A percentile compares a stretch with the other conserved stretches of the same genome.
phyloP scores from a whole-genome alignment of 2,888 invertebrate species.

The Liopterus haemorrhoidalis region DNA sequence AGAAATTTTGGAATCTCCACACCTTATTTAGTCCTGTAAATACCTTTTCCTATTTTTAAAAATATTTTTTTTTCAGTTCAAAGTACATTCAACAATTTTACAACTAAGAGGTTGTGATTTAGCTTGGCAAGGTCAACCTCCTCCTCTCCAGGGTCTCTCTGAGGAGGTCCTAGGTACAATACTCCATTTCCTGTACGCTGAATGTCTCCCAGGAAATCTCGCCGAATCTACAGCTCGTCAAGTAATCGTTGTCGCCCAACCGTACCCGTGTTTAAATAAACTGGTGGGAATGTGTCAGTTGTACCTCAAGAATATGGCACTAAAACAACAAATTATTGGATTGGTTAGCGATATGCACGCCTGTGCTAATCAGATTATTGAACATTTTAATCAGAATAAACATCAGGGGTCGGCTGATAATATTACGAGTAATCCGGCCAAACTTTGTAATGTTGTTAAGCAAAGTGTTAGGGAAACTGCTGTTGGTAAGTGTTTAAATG shows the following conservation, averaged over 20 bases:
- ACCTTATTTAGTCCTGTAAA: not conserved
- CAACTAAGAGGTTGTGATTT: conserved; percentile 53
- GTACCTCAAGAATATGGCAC: conserved; percentile 56
- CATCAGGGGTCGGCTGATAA: conserved; percentile 38
- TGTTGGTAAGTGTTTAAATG: conserved; percentile 50
- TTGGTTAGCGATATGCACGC: conserved; percentile 60
- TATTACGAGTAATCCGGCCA: conserved; percentile 51
- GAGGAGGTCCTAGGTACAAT: conserved; percentile 57
- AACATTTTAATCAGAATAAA: conserved; percentile 49
- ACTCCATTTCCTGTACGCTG: conserved; percentile 59
- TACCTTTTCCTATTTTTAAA: no score
- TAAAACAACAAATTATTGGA: conserved; percentile 59
- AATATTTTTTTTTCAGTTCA: conserved; percentile 42
- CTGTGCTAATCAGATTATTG: conserved; percentile 56
- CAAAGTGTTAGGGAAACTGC: conserved; percentile 57
- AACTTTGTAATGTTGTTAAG: conserved; percentile 57
- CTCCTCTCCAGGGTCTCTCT: conserved; percentile 53
- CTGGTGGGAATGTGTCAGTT: conserved; percentile 54
- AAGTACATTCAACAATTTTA: conserved; percentile 54
- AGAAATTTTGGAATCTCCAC: no score
- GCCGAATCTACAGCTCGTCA: conserved; percentile 54
- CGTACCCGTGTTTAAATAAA: conserved; percentile 52
- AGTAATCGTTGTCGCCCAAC: conserved; percentile 50
- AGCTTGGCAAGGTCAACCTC: conserved; percentile 50
- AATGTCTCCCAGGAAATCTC: conserved; percentile 56